Evolutionary conservation across 2,113 vertebrate species (phyloP).

Genomic region (Gymnogyps californianus): DNA sequence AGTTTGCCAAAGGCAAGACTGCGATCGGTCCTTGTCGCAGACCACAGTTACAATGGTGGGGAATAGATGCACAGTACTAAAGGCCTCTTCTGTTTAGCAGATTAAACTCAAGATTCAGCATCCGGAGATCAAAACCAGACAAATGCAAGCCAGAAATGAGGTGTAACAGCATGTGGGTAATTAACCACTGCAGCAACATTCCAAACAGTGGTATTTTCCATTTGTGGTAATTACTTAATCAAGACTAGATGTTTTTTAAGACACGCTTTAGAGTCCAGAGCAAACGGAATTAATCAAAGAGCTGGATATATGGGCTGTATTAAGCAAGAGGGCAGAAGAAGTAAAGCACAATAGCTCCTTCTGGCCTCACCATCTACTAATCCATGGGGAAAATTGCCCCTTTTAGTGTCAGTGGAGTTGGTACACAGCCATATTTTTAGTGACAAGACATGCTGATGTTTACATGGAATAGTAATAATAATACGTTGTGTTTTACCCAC

Average conservation of each 20-base stretch:
- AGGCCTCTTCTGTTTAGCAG: neutral
- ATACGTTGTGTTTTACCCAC: neutral
- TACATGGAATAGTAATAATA: neutral
- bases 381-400: neutral
- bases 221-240: conserved; percentile 23
- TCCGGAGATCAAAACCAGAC: neutral
- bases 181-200: neutral
- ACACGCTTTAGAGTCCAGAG: neutral
- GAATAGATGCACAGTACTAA: accelerated
- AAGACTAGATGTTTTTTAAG: conserved; percentile 1
- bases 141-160: neutral
- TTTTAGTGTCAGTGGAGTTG: neutral
- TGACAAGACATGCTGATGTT: neutral
- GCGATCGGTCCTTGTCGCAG: neutral
- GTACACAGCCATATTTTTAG: neutral
- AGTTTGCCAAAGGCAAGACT: neutral
- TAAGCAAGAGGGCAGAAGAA: neutral
- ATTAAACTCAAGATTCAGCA: neutral
- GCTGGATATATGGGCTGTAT: neutral
- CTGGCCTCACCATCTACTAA: neutral
- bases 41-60: neutral
- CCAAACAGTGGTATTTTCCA: conserved; percentile 15
- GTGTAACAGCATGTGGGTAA: conserved; percentile 11
- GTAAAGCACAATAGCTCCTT: neutral
- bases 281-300: neutral